phyloP scores from a whole-genome alignment of 2,888 invertebrate species.

The Eurois occulta region DNA sequence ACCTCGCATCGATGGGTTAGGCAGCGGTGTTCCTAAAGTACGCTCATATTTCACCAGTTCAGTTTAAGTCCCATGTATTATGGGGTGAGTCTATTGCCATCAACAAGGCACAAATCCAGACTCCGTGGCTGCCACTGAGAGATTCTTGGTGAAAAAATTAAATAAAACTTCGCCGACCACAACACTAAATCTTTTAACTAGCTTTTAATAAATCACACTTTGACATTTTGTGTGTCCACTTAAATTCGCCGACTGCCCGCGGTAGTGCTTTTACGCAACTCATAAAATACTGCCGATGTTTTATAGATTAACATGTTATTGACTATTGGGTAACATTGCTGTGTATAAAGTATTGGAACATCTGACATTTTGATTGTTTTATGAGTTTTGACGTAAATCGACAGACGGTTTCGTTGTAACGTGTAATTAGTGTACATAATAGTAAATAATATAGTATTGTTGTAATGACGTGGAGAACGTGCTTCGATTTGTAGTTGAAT shows the following conservation, averaged over 20 bases:
- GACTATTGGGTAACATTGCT: slow-evolving; percentile 19
- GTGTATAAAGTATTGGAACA: not conserved
- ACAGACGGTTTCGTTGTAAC: not conserved
- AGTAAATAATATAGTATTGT: slow-evolving; percentile 21
- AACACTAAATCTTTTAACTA: not conserved
- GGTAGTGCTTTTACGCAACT: slow-evolving; percentile 22
- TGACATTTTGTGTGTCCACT: slow-evolving; percentile 26
- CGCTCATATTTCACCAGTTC: not conserved
- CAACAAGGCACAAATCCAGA: not conserved
- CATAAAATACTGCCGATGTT: slow-evolving; percentile 7
- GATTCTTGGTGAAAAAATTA: not conserved
- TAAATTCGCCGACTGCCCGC: not conserved
- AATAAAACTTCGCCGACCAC: too few species aligned
- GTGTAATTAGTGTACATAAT: slow-evolving; percentile 12
- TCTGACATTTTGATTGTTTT: slow-evolving; percentile 49
- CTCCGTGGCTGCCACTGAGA: not conserved
- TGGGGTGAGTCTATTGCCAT: not conserved
- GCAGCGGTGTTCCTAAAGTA: not conserved
- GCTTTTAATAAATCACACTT: not conserved
- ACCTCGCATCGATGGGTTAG: not conserved
- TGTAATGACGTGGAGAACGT: slow-evolving; percentile 4
- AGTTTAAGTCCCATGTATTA: not conserved
- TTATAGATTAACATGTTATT: slow-evolving; percentile 4
- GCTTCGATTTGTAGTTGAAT: not conserved
- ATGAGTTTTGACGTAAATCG: slow-evolving; percentile 16